Conservation (phyloP, 2,888 invertebrate species). For the Scaptomyza flava region DNA sequence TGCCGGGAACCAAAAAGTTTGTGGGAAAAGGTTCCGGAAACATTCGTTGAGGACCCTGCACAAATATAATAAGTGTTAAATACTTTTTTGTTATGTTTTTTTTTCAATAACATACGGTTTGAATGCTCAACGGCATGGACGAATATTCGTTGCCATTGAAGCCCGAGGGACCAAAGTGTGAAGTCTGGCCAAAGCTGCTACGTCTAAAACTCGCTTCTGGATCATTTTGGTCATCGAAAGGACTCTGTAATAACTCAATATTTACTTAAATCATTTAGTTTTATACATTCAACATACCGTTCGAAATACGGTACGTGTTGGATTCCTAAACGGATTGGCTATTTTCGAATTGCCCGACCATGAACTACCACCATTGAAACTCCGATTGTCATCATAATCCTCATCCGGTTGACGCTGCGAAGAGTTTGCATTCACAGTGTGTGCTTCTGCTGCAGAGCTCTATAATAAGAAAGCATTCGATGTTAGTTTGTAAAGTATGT, state of each 20-base stretch:
- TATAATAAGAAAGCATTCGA: not conserved
- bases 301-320: not conserved
- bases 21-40: not conserved
- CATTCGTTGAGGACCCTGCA: not conserved
- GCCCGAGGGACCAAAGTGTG: not conserved
- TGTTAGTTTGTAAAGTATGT: too few species aligned
- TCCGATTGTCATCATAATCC: not conserved
- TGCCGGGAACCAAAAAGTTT: not conserved
- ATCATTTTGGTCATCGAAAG: not conserved
- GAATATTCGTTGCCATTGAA: not conserved
- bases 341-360: not conserved
- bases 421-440: not conserved
- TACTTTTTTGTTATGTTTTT: too few species aligned
- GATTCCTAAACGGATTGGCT: not conserved
- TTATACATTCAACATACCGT: slow-evolving; percentile 11
- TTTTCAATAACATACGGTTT: slow-evolving; percentile 7
- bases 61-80: not conserved
- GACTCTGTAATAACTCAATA: not conserved
- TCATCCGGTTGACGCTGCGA: not conserved
- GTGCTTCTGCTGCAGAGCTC: slow-evolving; percentile 13
- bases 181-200: not conserved
- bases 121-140: slow-evolving; percentile 3
- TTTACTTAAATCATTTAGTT: not conserved
- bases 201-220: not conserved
- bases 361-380: not conserved